A percentile compares a stretch with the other conserved stretches of the same genome.
These are phyloP conservation scores for Delphinus delphis DNA, from an alignment of 2,113 vertebrate species.

Conservation along the genomic window DNA sequence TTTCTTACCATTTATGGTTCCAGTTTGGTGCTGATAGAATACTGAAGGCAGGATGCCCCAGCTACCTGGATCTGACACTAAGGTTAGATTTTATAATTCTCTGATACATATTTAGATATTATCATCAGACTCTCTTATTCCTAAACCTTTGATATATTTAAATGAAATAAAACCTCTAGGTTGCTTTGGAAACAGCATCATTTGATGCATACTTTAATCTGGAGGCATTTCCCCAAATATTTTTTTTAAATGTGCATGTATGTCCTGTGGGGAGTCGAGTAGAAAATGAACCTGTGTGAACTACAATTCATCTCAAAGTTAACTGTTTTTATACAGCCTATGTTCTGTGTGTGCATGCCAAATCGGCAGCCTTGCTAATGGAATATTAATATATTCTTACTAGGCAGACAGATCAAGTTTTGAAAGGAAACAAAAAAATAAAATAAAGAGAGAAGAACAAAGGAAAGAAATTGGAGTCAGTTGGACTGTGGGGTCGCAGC, in stretches of 20 bases:
- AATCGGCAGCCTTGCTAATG: constrained; percentile 74
- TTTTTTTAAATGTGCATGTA: constrained; percentile 34
- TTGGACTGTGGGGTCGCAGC: constrained; percentile 69
- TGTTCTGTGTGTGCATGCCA: constrained; percentile 62
- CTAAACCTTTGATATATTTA: constrained; percentile 64
- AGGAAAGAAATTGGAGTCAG: constrained; percentile 28
- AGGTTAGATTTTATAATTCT: constrained; percentile 56
- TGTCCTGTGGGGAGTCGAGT: constrained; percentile 58
- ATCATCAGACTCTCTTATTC: constrained; percentile 49
- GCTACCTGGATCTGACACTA: constrained; percentile 2
- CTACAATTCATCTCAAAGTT: constrained; percentile 69
- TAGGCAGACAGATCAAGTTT: constrained; percentile 63
- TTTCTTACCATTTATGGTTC: constrained; percentile 38
- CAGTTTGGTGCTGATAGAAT: constrained; percentile 43
- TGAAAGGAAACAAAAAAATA: constrained; percentile 71
- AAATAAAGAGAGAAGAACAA: constrained; percentile 14
- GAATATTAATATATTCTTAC: constrained; percentile 81
- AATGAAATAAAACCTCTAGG: constrained; percentile 60
- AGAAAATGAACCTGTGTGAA: constrained; percentile 76
- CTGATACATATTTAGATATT: constrained; percentile 42
- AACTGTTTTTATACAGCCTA: constrained; percentile 63
- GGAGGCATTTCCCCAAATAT: constrained; percentile 48
- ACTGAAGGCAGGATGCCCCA: not conserved
- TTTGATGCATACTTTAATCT: constrained; percentile 63
- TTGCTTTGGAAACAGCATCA: constrained; percentile 68